phyloP scores from a whole-genome alignment of 2,797 vertebrate genomes.

The Tadarida brasiliensis region DNA sequence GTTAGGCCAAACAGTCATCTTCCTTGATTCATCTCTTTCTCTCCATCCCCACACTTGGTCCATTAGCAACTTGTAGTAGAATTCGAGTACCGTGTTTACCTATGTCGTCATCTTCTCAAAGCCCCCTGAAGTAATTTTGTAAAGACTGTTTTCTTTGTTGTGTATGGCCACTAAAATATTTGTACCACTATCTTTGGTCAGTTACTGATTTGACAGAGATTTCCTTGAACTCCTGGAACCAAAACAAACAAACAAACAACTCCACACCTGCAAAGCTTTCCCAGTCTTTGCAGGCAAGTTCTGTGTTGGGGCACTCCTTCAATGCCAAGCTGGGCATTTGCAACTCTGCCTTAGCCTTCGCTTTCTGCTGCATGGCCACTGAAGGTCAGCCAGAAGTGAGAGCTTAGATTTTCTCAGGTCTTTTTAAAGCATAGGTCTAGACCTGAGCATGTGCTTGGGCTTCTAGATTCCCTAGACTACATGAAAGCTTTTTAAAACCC shows the following conservation, averaged over 20 bases:
- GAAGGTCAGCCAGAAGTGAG: background rate
- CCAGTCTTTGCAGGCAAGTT: background rate
- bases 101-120: too few species aligned
- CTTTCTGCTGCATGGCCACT: background rate
- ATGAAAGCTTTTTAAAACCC: background rate
- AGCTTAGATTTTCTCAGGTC: background rate
- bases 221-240: background rate
- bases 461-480: background rate
- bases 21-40: slow-evolving; percentile 3
- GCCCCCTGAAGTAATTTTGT: too few species aligned
- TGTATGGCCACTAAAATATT: too few species aligned
- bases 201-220: too few species aligned
- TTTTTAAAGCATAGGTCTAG: background rate
- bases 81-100: too few species aligned
- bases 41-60: background rate
- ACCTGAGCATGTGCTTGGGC: background rate
- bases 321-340: background rate
- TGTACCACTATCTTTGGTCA: too few species aligned
- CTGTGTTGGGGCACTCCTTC: background rate
- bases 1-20: background rate
- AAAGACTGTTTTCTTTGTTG: too few species aligned
- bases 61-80: background rate
- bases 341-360: background rate
- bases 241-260: background rate
- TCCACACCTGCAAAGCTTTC: background rate